Evolutionary conservation across 92 coral and sea anemone species (phyloP).

Genomic region (Porites evermanni): DNA sequence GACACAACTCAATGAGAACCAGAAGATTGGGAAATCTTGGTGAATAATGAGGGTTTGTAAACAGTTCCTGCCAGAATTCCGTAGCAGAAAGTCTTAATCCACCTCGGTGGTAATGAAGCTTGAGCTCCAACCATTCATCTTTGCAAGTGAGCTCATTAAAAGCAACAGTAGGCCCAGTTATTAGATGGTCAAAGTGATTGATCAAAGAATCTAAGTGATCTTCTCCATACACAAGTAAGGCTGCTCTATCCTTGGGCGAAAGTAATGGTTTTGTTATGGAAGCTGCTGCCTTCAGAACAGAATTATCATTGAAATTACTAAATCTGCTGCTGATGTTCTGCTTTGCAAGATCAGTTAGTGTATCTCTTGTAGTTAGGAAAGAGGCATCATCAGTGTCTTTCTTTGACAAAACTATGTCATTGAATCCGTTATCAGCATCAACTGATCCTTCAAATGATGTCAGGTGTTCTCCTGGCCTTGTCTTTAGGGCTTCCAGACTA

Average conservation of each 20-base stretch:
- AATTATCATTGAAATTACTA: constrained; percentile 25
- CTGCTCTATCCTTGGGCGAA: constrained; percentile 32
- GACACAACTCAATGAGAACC: constrained; percentile 41
- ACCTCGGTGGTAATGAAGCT: constrained; percentile 23
- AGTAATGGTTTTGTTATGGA: constrained; percentile 41
- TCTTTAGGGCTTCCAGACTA: constrained; percentile 10
- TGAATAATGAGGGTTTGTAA: constrained; percentile 38
- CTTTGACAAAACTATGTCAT: constrained; percentile 20
- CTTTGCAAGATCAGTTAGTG: constrained; percentile 8
- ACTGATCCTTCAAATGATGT: constrained; percentile 9
- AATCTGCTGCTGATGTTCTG: constrained; percentile 16
- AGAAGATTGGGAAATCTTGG: constrained; percentile 42
- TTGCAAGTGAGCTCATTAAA: constrained; percentile 28
- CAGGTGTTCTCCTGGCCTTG: constrained; percentile 13
- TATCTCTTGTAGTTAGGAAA: constrained; percentile 15
- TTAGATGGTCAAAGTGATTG: constrained; percentile 30
- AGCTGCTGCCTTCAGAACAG: constrained; percentile 32
- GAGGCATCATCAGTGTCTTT: constrained; percentile 31
- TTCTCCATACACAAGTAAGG: constrained; percentile 17
- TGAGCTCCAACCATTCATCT: constrained; percentile 48
- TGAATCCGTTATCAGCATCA: constrained; percentile 10
- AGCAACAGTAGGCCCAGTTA: constrained; percentile 16
- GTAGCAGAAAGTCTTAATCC: constrained; percentile 19
- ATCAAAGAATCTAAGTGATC: constrained; percentile 19
- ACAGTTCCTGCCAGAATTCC: constrained; percentile 34